Conservation (phyloP, 2,113 vertebrate genomes). For the Phylloscopus whistleri region DNA sequence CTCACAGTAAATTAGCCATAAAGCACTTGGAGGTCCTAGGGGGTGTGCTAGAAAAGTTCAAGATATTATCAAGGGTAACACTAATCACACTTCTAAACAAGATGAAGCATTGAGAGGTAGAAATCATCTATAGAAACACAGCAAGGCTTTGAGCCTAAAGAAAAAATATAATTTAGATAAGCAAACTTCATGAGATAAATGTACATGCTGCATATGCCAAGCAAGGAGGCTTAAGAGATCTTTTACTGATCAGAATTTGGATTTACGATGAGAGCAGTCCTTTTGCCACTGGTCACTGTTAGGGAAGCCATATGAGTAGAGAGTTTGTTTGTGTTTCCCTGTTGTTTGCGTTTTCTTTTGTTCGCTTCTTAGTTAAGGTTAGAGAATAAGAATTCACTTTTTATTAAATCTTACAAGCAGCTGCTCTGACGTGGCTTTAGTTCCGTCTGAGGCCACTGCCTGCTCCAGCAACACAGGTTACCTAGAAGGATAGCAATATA, state of each 20-base stretch:
- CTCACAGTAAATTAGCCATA: neutral
- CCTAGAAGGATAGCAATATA: neutral
- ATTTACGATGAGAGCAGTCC: neutral
- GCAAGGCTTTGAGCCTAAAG: neutral
- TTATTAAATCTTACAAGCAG: neutral
- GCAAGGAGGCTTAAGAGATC: neutral
- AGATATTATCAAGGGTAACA: neutral
- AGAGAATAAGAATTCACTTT: neutral
- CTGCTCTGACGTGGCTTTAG: fast-evolving
- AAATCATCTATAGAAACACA: neutral
- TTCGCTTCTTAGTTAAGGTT: neutral
- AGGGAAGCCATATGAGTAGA: neutral
- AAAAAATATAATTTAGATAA: neutral
- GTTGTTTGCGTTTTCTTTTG: neutral
- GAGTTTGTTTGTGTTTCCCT: neutral
- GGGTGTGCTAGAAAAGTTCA: neutral
- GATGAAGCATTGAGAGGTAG: neutral
- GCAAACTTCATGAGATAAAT: neutral
- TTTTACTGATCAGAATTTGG: neutral
- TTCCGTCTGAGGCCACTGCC: neutral
- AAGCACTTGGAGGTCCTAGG: neutral
- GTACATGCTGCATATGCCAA: neutral
- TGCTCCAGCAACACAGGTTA: neutral
- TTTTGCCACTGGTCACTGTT: neutral
- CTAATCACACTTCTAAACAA: neutral